Evolutionary conservation across 2,797 vertebrate genomes (phyloP).

Genomic region (Botia kubotai): DNA sequence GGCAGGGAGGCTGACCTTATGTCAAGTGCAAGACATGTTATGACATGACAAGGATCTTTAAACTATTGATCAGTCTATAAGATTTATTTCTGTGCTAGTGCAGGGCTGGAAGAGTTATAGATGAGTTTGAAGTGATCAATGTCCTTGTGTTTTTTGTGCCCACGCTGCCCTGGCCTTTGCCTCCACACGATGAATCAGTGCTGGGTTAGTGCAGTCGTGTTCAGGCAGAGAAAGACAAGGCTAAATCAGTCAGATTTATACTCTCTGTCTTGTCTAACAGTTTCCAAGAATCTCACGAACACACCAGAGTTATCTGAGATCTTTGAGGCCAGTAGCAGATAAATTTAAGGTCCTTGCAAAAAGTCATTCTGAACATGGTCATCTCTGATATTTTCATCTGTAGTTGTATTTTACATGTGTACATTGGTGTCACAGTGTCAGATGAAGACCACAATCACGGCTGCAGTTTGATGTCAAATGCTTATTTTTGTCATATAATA

Average conservation of each 20-base stretch:
- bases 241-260: slow-evolving; percentile 37
- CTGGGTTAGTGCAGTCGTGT: slow-evolving; percentile 18
- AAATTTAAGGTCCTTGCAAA: too few species aligned
- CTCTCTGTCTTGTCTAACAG: slow-evolving; percentile 5
- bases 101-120: slow-evolving; percentile 23
- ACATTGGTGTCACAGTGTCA: not conserved
- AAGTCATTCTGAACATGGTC: not conserved
- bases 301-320: slow-evolving; percentile 4
- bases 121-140: slow-evolving; percentile 38
- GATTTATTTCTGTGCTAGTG: slow-evolving; percentile 34
- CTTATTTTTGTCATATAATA: slow-evolving; percentile 44
- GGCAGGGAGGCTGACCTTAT: not conserved
- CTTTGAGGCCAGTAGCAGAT: not conserved
- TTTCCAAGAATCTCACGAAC: not conserved
- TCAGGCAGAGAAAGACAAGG: slow-evolving; percentile 4
- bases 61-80: slow-evolving; percentile 8
- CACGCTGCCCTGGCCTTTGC: slow-evolving; percentile 35
- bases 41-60: slow-evolving; percentile 36
- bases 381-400: not conserved
- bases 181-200: slow-evolving; percentile 44
- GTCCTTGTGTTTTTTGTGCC: slow-evolving; percentile 42
- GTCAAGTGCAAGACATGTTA: slow-evolving; percentile 22
- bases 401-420: not conserved
- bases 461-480: slow-evolving; percentile 17
- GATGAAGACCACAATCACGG: slow-evolving; percentile 43